Base-by-base conservation (phyloP, 2,113 vertebrate species). In the Malaclemys terrapin region DNA sequence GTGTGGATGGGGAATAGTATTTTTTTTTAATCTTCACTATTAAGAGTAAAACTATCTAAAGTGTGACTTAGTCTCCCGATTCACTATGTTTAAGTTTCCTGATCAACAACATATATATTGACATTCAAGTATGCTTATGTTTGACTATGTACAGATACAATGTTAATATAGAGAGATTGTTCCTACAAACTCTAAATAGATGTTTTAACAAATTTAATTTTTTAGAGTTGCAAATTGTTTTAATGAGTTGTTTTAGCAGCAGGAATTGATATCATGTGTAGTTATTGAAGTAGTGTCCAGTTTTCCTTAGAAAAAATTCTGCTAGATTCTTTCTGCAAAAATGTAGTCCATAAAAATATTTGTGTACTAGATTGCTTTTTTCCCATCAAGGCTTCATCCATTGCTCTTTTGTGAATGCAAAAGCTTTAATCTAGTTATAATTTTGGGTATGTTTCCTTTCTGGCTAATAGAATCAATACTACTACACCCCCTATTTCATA, bases 71-170 rank as follows among this genome's bases (percentile, higher is more conserved):
- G 93, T 89, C 84, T 89, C 56, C 72, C 82, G 52, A 83, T 86
- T 97, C 59, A 81, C 54, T 88, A 0, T 86, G 72, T 91, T 45
- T 50, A 89, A 93, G 85, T 89, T 85, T 96, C 88, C 13, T 57
- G 53, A 93, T 95, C 87, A 53, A 92, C 82, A 94, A 91, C n/a
- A 38, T 93, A 93, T 84, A 88, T 89, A 94, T 81, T 84, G 59
- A 87, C 87, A 87, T 95, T 94, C 96, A 97, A 93, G 88, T 96
- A 97, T 97, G 93, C 96, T 95, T 96, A 96, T 96, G 96, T 96
- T 97, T 96, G 96, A 96, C 94, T 78, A 25, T 29, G 75, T 27
- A 97, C 93, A 97, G 96, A 96, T 97, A 95, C 94, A 96, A 95
- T 95, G 92, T 92, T 92, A 94, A 95, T 97, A 96, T 95, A 47